Conservation (phyloP, 2,113 vertebrate species). For the Cebidichthys violaceus region DNA sequence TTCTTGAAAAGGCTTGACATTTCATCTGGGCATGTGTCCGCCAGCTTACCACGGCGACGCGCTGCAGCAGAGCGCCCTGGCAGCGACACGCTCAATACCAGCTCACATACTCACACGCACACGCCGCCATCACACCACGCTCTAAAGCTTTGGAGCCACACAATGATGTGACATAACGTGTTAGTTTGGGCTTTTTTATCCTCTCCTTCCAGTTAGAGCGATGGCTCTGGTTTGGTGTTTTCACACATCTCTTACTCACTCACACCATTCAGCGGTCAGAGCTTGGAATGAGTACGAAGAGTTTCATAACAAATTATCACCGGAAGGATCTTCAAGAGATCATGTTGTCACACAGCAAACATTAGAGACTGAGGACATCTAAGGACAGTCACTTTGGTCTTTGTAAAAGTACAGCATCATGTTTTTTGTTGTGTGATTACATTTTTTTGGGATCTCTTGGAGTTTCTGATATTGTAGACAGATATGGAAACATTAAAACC, state of each 20-base stretch:
- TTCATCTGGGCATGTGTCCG: slow-evolving; percentile 68
- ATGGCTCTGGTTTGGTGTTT: slow-evolving; percentile 12
- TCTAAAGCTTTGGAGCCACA: not conserved
- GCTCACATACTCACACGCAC: not conserved
- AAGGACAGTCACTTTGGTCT: not conserved
- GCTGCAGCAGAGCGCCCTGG: slow-evolving; percentile 21
- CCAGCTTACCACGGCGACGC: slow-evolving; percentile 28
- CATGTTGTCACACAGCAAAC: slow-evolving; percentile 14
- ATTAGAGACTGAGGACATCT: not conserved
- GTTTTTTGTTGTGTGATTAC: not conserved
- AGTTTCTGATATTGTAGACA: not conserved
- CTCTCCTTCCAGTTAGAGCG: not conserved
- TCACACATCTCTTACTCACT: slow-evolving; percentile 33
- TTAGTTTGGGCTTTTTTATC: slow-evolving; percentile 11
- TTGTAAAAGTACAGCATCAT: not conserved
- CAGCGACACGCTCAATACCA: slow-evolving; percentile 11
- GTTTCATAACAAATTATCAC: slow-evolving; percentile 18
- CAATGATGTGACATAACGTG: slow-evolving; percentile 32
- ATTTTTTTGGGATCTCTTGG: not conserved
- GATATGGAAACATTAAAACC: not conserved
- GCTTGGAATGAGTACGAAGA: not conserved
- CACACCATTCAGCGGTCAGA: slow-evolving; percentile 5
- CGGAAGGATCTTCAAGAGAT: not conserved
- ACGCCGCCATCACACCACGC: not conserved
- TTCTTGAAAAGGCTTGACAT: slow-evolving; percentile 73